Conservation (phyloP, 2,113 vertebrate genomes). For the Phoenicopterus ruber region DNA sequence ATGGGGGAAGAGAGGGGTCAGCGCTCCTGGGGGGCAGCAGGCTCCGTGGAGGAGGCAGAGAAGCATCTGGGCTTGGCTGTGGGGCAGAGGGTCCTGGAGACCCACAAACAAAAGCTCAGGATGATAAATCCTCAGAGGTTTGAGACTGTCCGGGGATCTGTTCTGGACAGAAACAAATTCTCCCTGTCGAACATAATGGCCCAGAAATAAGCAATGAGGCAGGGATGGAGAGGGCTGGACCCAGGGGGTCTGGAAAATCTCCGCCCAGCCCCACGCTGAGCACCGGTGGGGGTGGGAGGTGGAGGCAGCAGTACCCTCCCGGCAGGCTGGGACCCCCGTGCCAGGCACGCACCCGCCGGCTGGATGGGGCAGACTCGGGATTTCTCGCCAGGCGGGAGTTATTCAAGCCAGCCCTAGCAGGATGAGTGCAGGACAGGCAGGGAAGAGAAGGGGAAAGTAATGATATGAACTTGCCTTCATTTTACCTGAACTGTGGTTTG, state of each 20-base stretch:
- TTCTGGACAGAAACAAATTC: conserved; percentile 43
- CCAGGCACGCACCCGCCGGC: not conserved
- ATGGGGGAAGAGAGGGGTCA: not conserved
- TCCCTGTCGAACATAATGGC: conserved; percentile 35
- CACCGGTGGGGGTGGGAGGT: not conserved
- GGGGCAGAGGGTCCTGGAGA: conserved; percentile 29
- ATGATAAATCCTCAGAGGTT: conserved; percentile 43
- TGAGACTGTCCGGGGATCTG: conserved; percentile 21
- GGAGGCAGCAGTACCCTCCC: fast-evolving
- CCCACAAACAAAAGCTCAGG: conserved; percentile 56
- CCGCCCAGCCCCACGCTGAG: not conserved
- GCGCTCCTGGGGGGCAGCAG: not conserved
- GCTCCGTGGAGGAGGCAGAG: not conserved
- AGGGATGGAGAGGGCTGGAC: not conserved
- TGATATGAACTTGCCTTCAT: not conserved
- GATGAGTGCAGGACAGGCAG: not conserved
- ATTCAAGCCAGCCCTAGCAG: not conserved
- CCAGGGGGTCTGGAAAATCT: conserved; percentile 33
- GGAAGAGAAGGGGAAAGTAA: not conserved
- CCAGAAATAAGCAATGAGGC: conserved; percentile 39
- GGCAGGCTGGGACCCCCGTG: not conserved
- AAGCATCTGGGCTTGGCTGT: not conserved
- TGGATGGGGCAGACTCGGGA: not conserved
- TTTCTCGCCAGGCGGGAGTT: not conserved
- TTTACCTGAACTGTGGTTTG: not conserved